Evolutionary conservation across 2,797 vertebrate genomes (phyloP).

Genomic region (Jordanella pulchra): DNA sequence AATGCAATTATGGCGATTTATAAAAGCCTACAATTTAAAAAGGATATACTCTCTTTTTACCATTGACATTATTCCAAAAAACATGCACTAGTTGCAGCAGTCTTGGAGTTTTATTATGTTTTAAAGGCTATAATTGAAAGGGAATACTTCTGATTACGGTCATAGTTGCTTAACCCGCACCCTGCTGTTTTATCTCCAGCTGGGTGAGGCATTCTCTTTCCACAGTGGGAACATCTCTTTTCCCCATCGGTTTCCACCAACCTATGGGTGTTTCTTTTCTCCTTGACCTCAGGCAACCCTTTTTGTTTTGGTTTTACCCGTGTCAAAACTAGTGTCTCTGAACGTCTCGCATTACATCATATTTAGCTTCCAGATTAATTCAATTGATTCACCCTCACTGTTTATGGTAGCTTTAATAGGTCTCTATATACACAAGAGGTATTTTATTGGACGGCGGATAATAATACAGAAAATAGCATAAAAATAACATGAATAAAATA

Average conservation of each 20-base stretch:
- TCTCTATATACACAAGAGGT: not conserved
- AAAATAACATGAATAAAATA: no score
- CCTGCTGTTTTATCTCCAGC: not conserved
- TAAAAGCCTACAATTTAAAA: no score
- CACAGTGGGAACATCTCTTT: not conserved
- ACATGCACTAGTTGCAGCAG: no score
- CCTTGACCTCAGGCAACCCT: not conserved
- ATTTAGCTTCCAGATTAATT: conserved; percentile 15
- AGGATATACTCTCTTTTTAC: no score
- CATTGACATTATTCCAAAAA: no score
- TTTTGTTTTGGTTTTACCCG: not conserved
- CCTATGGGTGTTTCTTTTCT: conserved; percentile 38
- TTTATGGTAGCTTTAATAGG: not conserved
- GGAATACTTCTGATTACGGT: not conserved
- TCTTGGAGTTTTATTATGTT: no score
- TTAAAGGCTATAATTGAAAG: not conserved
- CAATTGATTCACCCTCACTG: not conserved
- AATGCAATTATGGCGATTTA: no score
- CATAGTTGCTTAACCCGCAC: not conserved
- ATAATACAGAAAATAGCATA: no score
- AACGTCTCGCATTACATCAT: not conserved
- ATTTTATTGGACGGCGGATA: no score
- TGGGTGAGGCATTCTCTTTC: not conserved
- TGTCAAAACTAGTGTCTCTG: no score
- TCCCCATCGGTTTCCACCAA: conserved; percentile 30